phyloP scores from a whole-genome alignment of 2,888 invertebrate species.

The Rhingia campestris region DNA sequence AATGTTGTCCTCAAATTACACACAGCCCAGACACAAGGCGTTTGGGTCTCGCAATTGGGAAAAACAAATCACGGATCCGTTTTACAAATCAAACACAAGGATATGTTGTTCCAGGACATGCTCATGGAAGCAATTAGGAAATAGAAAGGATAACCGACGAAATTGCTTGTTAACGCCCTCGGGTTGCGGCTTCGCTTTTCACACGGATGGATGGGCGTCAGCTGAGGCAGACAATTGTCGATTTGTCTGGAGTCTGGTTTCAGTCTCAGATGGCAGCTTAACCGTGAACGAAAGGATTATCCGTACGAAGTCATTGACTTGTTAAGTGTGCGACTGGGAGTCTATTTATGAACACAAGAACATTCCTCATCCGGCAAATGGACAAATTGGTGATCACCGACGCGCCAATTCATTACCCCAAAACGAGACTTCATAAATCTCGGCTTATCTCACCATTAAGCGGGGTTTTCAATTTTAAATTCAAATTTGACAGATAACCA shows the following conservation, averaged over 20 bases:
- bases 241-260: constrained; percentile 35
- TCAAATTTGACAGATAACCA: constrained; percentile 12
- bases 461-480: constrained; percentile 12
- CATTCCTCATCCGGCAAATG: background rate
- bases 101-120: constrained; percentile 4
- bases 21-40: background rate
- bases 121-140: constrained; percentile 60
- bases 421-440: background rate
- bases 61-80: constrained; percentile 40
- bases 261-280: background rate
- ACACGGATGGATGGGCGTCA: constrained; percentile 31
- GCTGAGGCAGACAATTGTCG: constrained; percentile 39
- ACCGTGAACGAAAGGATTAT: constrained; percentile 7
- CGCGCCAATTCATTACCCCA: background rate
- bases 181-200: constrained; percentile 19
- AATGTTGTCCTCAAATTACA: constrained; percentile 59
- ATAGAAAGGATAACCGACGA: constrained; percentile 54
- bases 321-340: background rate
- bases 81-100: constrained; percentile 19
- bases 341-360: background rate
- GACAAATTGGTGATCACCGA: background rate
- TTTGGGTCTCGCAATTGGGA: constrained; percentile 42
- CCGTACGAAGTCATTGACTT: background rate
- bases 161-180: constrained; percentile 60
- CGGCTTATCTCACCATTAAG: constrained; percentile 8